A percentile compares a stretch with the other conserved stretches of the same genome.
Evolutionary conservation across 2,113 vertebrate species (phyloP).

Genomic region (Gopherus evgoodei): DNA sequence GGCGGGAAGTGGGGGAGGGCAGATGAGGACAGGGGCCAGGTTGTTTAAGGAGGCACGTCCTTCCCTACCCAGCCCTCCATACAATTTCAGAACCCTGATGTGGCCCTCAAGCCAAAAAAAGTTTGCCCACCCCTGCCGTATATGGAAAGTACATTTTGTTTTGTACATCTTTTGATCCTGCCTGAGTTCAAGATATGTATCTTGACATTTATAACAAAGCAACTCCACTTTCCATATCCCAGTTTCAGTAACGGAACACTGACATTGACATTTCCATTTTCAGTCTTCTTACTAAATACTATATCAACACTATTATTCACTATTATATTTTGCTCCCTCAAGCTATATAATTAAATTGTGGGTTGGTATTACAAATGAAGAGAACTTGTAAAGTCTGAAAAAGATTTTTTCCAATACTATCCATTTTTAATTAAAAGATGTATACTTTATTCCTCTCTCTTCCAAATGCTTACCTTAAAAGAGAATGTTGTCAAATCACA

Average conservation of each 20-base stretch:
- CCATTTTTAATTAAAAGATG: not conserved
- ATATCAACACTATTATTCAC: not conserved
- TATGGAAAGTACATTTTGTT: not conserved
- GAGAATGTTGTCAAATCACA: not conserved
- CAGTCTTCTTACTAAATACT: not conserved
- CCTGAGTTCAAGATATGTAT: not conserved
- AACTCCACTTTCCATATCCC: fast-evolving
- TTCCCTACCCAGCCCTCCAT: no score
- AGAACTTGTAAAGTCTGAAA: not conserved
- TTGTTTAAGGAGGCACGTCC: no score
- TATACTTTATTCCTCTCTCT: not conserved
- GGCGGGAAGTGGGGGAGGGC: no score
- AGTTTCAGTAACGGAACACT: not conserved
- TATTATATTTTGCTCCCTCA: not conserved
- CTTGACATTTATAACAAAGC: not conserved
- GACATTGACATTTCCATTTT: not conserved
- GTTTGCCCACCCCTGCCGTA: no score
- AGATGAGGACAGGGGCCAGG: no score
- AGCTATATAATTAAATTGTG: not conserved
- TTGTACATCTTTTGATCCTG: not conserved
- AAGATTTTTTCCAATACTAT: not conserved
- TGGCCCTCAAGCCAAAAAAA: no score
- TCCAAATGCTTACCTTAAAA: not conserved
- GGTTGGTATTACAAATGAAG: not conserved
- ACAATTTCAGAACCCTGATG: no score